phyloP scores from a whole-genome alignment of 2,113 vertebrate genomes.

The Neomonachus schauinslandi region DNA sequence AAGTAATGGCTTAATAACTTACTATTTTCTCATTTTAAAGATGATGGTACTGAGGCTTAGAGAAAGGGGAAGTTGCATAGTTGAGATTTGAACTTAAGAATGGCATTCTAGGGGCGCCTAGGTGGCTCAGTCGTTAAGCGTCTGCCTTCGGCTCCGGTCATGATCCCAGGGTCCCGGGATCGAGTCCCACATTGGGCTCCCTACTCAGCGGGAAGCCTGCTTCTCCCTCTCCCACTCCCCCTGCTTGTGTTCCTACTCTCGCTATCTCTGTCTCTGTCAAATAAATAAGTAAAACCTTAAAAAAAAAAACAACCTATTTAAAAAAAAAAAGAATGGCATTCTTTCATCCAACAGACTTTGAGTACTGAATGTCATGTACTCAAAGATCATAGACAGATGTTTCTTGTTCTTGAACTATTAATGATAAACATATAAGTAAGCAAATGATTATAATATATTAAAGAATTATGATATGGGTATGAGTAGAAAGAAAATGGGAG shows the following conservation, averaged over 20 bases:
- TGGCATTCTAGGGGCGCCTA: neutral
- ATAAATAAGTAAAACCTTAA: too few relatives aligned
- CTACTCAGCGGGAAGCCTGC: too few relatives aligned
- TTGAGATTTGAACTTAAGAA: constrained; percentile 15
- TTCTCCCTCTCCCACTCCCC: too few relatives aligned
- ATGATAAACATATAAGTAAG: neutral
- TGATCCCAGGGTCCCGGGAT: too few relatives aligned
- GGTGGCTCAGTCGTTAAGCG: too few relatives aligned
- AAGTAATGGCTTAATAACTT: constrained; percentile 3
- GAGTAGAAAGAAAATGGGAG: neutral
- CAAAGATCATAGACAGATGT: neutral
- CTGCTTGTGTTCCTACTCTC: too few relatives aligned
- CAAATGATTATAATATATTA: neutral
- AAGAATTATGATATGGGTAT: neutral
- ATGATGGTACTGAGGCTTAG: neutral
- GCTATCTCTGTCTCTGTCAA: too few relatives aligned
- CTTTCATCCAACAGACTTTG: neutral
- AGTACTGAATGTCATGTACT: neutral
- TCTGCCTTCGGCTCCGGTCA: too few relatives aligned
- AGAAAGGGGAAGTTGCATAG: neutral
- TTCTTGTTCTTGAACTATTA: neutral
- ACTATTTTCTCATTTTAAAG: neutral
- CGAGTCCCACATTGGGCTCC: too few relatives aligned
- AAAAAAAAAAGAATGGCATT: neutral
- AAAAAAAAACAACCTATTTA: too few relatives aligned